Percentiles rank a stretch among this genome's conserved stretches.
These are phyloP conservation scores for Halichoerus grypus DNA, from an alignment of 2,113 vertebrate genomes.

Conservation along the genomic window DNA sequence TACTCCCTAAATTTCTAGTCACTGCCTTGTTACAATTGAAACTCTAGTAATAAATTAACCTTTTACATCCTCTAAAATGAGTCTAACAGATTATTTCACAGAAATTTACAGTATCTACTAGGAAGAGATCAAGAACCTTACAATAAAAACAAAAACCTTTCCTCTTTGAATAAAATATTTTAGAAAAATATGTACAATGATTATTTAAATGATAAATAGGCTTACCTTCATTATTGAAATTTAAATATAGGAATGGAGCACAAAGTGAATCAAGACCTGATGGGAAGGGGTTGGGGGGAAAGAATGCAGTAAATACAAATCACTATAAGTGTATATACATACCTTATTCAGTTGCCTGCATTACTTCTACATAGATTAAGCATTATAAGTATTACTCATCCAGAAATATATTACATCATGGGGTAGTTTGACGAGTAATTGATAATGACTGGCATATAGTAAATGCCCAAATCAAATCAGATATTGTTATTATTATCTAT, in stretches of 20 bases:
- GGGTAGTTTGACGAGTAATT: background rate
- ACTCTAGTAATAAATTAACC: slow-evolving; percentile 6
- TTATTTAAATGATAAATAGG: slow-evolving; percentile 31
- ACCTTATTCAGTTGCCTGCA: background rate
- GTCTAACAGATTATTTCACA: slow-evolving; percentile 13
- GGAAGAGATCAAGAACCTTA: background rate
- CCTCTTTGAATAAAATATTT: slow-evolving; percentile 17
- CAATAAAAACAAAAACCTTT: background rate
- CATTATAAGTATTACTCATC: background rate
- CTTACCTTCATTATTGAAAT: slow-evolving; percentile 99
- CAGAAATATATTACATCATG: background rate
- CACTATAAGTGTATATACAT: background rate
- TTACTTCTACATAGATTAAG: background rate
- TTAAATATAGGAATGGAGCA: slow-evolving; percentile 97
- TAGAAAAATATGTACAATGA: slow-evolving; percentile 1
- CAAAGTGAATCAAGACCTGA: slow-evolving; percentile 98
- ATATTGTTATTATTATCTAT: background rate
- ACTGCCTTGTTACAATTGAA: background rate
- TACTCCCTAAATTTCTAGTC: background rate
- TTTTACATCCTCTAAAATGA: background rate
- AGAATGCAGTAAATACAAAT: background rate
- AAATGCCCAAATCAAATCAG: background rate
- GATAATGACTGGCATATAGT: background rate
- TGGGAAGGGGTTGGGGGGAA: background rate
- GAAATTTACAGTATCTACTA: slow-evolving; percentile 10